phyloP scores from a whole-genome alignment of 2,888 invertebrate genomes.

The Chrysopilus asiliformis region DNA sequence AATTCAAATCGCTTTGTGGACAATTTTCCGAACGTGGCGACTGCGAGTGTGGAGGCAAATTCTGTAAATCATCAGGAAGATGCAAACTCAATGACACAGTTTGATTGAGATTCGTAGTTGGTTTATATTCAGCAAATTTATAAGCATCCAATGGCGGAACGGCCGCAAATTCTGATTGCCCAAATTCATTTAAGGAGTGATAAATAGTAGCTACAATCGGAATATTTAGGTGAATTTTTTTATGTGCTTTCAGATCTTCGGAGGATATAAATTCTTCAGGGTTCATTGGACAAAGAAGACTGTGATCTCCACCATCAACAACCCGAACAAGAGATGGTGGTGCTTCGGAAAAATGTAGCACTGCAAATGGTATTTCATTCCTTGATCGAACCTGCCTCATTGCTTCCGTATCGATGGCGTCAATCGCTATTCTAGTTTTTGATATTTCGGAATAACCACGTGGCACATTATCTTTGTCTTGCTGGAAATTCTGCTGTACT shows the following conservation, averaged over 20 bases:
- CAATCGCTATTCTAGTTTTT: constrained; percentile 17
- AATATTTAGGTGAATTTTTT: constrained; percentile 5
- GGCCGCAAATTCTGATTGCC: constrained; percentile 10
- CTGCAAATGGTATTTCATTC: constrained; percentile 56
- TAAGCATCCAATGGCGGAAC: constrained; percentile 12
- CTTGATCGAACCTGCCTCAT: constrained; percentile 51
- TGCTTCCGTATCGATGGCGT: constrained; percentile 12
- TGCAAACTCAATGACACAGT: too few relatives aligned
- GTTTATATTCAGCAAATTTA: too few relatives aligned
- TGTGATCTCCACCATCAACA: constrained; percentile 29
- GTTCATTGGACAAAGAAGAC: constrained; percentile 8
- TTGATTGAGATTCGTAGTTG: too few relatives aligned
- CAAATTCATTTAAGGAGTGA: constrained; percentile 10
- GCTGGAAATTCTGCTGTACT: too few relatives aligned
- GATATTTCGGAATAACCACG: constrained; percentile 8
- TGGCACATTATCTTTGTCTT: not conserved
- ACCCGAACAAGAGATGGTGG: constrained; percentile 57
- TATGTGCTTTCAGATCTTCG: constrained; percentile 2
- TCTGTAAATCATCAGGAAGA: too few relatives aligned
- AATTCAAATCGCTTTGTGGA: constrained; percentile 3
- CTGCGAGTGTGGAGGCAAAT: too few relatives aligned
- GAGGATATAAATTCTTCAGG: constrained; percentile 9
- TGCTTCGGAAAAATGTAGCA: constrained; percentile 51
- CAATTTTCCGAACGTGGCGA: too few relatives aligned
- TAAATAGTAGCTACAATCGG: constrained; percentile 13